Evolutionary conservation across 2,888 invertebrate genomes (phyloP), one percentile per base, ranked within the genome.

Genomic region (Lordiphosa fenestrarum): DNA sequence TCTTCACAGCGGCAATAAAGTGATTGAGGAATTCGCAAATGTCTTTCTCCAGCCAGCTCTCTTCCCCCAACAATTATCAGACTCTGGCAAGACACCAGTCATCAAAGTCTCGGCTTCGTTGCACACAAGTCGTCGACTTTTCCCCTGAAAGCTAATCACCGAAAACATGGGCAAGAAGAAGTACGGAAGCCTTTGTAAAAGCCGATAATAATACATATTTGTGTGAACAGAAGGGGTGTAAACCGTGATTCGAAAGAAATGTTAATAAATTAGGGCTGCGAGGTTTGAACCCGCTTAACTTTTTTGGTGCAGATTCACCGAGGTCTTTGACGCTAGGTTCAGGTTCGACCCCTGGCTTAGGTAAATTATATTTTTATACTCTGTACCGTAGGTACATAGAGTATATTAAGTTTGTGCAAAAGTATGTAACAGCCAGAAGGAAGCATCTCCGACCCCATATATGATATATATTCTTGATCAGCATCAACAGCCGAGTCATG

Each of bases 151-250:
- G 44, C 44, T 59, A 59, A 52, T 60, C 60, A 47, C 15, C 51
- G 40, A 47, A 25, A 35, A 30, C 23, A 35, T 36, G 39, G 40
- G 19, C 30, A 50, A 39, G 41, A 40, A 39, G 36, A 53, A 64
- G 19, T 19, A 65, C 57, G 57, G 48, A 65, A 65, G 56, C 51
- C 30, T 48, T 25, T 21, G 48, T 25, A 3, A 57, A 64, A 57
- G 53, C 35, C 64, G 47, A 63, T 62, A 62, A 36, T 52, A 60
- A 52, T 52, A 36, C 30, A 41, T 47, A 52, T 51, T 61, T 60
- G 21, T 25, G 25, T 25, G 7, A 2, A 25, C 40, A 30, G 60
- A 37, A 46, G n/a, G 44, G 13, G 59, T 38, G n/a, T 15, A 23
- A 12, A 13, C 13, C 25, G 19, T 42, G 23, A 23, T 6, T 6